Base-by-base conservation (phyloP, 2,888 invertebrate species). In the Drosophila mulleri region DNA sequence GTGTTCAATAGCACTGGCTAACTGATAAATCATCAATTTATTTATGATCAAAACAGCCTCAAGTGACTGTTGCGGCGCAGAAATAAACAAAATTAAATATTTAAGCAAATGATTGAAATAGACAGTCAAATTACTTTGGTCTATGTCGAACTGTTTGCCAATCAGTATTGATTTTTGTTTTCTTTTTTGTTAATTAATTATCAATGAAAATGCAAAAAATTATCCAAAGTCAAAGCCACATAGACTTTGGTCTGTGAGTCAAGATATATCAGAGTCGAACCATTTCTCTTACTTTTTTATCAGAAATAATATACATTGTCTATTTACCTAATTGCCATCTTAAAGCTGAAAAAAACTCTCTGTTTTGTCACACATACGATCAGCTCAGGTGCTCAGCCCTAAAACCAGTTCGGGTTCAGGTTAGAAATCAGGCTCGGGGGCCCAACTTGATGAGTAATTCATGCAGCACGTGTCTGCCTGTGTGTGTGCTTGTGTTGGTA, bases 371-470 rank as follows among this genome's bases (percentile, higher is more conserved):
- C 23, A 32, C 14, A 32, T 6, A 8, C 11, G 29, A 65, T 65
- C 44, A 54, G 48, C 16, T 32, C 7, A 56, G 42, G 14, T 57
- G 26, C 11, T n/a, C 16, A 37, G 18, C 23, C 26, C 11, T 53
- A 58, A 45, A 20, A 4, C 9, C 9, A 16, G 59, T 29, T 69
- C 41, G 1, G 50, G 23, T 39, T 65, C 16, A 26, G 41, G 66
- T 53, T 53, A 41, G 26, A 20, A 26, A 35, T 12, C 52, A 32
- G 37, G 37, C 64, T 59, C 37, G 60, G 29, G 61, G 64, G 44
- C 39, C 35, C 35, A 26, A 20, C 52, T 45, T 69, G 59, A 78
- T 69, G 62, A 78, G 69, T 60, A 57, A 65, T 72, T 76, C 65
- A 54, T 44, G 70, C 37, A 44, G 39, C 37, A 39, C 52, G 12